Percentiles rank a stretch among this genome's conserved stretches.
Conservation (phyloP, 2,888 invertebrate genomes). For the Elmis aenea region DNA sequence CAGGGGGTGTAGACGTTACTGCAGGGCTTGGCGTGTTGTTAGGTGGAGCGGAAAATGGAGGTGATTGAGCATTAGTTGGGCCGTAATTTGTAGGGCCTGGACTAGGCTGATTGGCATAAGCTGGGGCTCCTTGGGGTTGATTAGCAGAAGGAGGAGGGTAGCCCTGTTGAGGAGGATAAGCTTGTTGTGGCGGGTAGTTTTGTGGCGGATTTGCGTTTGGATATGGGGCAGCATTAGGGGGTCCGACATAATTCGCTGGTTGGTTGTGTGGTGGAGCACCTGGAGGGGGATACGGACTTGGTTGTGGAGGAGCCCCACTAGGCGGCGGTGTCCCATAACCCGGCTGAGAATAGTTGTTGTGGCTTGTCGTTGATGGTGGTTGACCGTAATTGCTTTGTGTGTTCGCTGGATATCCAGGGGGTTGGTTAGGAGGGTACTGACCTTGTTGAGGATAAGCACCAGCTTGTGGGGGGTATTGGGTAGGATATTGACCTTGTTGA, state of each 20-base stretch:
- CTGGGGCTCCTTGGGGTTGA: slow-evolving; percentile 55
- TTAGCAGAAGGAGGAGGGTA: slow-evolving; percentile 54
- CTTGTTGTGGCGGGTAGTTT: slow-evolving; percentile 47
- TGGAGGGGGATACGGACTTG: slow-evolving; percentile 44
- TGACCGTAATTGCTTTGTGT: slow-evolving; percentile 58
- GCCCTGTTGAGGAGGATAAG: slow-evolving; percentile 54
- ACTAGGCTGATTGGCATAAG: slow-evolving; percentile 55
- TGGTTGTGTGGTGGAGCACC: slow-evolving; percentile 38
- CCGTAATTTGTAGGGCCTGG: slow-evolving; percentile 49
- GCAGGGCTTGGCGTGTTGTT: slow-evolving; percentile 47
- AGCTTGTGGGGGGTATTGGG: slow-evolving; percentile 61
- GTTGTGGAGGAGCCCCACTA: slow-evolving; percentile 30
- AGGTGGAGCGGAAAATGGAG: slow-evolving; percentile 56
- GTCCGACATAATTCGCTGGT: slow-evolving; percentile 37
- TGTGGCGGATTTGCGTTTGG: slow-evolving; percentile 36
- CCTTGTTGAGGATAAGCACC: slow-evolving; percentile 62
- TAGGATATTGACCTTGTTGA: slow-evolving; percentile 63
- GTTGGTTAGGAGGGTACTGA: slow-evolving; percentile 62
- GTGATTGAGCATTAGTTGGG: slow-evolving; percentile 52
- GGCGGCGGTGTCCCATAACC: slow-evolving; percentile 40
- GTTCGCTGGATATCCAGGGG: slow-evolving; percentile 60
- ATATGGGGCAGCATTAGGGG: slow-evolving; percentile 41
- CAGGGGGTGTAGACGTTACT: slow-evolving; percentile 51
- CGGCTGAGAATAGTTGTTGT: slow-evolving; percentile 54
- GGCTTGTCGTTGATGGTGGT: slow-evolving; percentile 55